These are phyloP conservation scores for Fragum sueziense DNA, from an alignment of 2,888 invertebrate genomes.

Conservation along the genomic window DNA sequence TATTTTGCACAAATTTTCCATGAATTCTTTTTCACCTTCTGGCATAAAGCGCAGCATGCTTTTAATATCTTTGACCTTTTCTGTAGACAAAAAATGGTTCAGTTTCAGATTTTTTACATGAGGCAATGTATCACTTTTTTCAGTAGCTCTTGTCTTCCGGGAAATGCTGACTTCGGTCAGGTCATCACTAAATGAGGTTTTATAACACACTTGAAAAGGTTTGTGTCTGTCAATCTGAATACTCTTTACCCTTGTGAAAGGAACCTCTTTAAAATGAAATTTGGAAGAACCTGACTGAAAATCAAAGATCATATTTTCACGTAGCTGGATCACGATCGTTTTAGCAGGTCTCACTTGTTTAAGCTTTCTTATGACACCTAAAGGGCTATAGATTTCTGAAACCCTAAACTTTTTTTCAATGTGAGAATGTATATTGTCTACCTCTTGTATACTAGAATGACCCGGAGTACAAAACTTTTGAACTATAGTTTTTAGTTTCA, in stretches of 20 bases:
- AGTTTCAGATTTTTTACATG: neutral
- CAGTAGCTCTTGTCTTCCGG: conserved; percentile 13
- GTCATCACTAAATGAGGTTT: conserved; percentile 22
- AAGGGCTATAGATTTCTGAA: conserved; percentile 52
- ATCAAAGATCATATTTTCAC: conserved; percentile 32
- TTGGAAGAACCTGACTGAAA: conserved; percentile 23
- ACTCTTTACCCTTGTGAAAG: conserved; percentile 44
- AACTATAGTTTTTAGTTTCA: conserved; percentile 7
- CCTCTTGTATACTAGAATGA: conserved; percentile 54
- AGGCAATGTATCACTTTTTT: neutral
- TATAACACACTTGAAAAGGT: conserved; percentile 34
- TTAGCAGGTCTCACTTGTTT: conserved; percentile 24
- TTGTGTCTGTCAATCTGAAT: conserved; percentile 4
- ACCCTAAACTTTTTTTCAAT: conserved; percentile 41
- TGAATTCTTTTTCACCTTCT: neutral
- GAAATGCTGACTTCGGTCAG: neutral
- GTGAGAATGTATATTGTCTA: conserved; percentile 55
- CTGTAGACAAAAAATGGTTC: conserved; percentile 8
- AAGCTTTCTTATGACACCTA: conserved; percentile 37
- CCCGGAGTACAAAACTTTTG: conserved; percentile 46
- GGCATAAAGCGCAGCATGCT: conserved; percentile 40
- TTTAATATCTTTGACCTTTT: conserved; percentile 32
- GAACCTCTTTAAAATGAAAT: conserved; percentile 30
- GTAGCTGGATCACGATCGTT: conserved; percentile 39
- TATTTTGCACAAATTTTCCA: conserved; percentile 22